Evolutionary conservation across 2,888 invertebrate genomes (phyloP), one percentile per base, ranked within the genome.

Genomic region (Sarcophaga rosellei): DNA sequence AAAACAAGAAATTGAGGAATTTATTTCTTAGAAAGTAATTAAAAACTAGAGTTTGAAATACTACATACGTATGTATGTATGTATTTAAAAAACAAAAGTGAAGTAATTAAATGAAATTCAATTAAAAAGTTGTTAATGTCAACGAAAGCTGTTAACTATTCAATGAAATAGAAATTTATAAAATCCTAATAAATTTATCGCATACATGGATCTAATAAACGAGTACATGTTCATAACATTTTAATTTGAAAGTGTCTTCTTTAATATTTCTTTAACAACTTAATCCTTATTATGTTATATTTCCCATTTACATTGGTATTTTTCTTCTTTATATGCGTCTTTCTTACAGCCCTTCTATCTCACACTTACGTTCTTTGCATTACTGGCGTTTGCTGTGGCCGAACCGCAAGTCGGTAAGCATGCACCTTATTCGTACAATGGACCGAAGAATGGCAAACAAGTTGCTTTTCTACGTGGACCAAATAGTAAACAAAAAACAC

Each of bases 401-500:
- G 93, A 93, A 44, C 89, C 90, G 6, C 89, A 90, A 3, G 68
- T 84, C 4, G 86, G 89, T 2, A 90, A 91, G 80, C 90, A 90
- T 61, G 91, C 91, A 3, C 77, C 92, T 44, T 88, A 91, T 25
- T 91, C 89, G 76, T 90, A 89, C 77, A 91, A 89, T 73, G 91
- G 90, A 90, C 92, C 91, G 3, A 91, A 91, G 73, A 90, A 84
- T 65, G 88, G 88, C 59, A 92, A 91, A 53, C 92, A 92, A 63
- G 44, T 90, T 17, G 70, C 82, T 11, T 76, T 82, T 53, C 77
- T 82, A 0, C 91, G 88, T 68, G 83, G 84, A 66, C 81, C 83
- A 11, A 87, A 81, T 23, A 90, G 88, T 12, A 91, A 92, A 57
- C 91, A 91, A 70, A 90, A 92, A 62, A 92, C 92, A 0, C 72